Base-by-base conservation (phyloP, 2,113 vertebrate genomes). In the Tonatia bakeri region DNA sequence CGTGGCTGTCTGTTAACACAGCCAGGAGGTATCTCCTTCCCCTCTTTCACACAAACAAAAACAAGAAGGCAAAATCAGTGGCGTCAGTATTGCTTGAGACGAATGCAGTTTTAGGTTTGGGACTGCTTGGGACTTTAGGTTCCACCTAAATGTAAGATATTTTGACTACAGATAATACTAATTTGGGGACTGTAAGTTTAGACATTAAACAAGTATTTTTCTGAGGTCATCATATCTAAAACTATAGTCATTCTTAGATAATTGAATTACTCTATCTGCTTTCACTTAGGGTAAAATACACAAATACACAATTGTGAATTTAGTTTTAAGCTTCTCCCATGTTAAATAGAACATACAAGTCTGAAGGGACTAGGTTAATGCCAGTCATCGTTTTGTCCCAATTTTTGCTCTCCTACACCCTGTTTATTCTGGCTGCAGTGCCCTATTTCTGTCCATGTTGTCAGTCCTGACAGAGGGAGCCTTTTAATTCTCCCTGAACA, bases 181-280 rank as follows among this genome's bases (percentile, higher is more conserved):
- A 2, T 20, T 52, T 52, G 38, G 8, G 4, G 26, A 81, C 52
- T 11, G 81, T 87, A 85, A 81, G 85, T 87, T 90, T 50, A 83
- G 36, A 64, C 16, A 52, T 91, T 31, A 73, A 91, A 73, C 17
- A 52, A 83, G 33, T 47, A 26, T 52, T 59, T 87, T 94, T 85
- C 94, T 76, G 86, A 88, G 12, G 40, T 76, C 69, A 61, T 15
- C 43, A 70, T 92, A 26, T 28, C 70, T 87, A 83, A 92, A 96
- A 65, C 17, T 52, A 19, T 38, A 50, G 36, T 92, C 28, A 26
- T 8, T 85, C 20, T 88, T 86, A 79, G 52, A 70, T 5, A 77
- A 85, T 47, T 75, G 67, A 50, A 79, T 65, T 56, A 9, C 36
- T 9, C 28, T 79, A 4, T 56, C 33, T 80, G 45, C 13, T 91